Percentiles rank a stretch among this genome's conserved stretches.
These are phyloP conservation scores for Pituophis catenifer DNA, from an alignment of 2,113 vertebrate species.

Conservation along the genomic window DNA sequence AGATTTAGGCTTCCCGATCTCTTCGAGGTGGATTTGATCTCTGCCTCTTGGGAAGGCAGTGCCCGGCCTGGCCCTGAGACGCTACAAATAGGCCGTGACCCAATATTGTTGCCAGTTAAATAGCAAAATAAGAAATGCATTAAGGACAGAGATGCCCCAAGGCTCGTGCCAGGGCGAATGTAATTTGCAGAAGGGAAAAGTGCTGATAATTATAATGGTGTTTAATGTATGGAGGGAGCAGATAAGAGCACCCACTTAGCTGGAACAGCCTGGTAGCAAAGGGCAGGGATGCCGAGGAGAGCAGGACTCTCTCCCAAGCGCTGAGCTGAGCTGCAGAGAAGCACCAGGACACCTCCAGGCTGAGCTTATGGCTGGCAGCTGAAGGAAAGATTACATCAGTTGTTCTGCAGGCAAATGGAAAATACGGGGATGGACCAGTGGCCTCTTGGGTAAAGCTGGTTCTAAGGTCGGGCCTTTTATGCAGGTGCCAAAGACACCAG, in stretches of 20 bases:
- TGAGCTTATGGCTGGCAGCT: background rate
- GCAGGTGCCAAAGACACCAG: background rate
- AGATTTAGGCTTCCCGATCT: background rate
- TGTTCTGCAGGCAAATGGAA: background rate
- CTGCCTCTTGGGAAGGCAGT: background rate
- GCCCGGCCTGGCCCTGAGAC: background rate
- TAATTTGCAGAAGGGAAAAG: constrained; percentile 69
- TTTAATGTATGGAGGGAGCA: constrained; percentile 76
- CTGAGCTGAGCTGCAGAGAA: background rate
- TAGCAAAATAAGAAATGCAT: constrained; percentile 65
- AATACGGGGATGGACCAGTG: background rate
- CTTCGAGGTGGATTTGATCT: background rate
- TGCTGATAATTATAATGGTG: constrained; percentile 79
- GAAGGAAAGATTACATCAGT: background rate
- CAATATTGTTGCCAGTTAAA: constrained; percentile 57
- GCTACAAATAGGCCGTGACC: constrained; percentile 47
- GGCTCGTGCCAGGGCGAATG: constrained; percentile 66
- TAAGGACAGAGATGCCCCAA: constrained; percentile 70
- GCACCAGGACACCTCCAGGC: background rate
- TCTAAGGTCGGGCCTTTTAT: background rate
- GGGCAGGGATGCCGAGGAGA: constrained; percentile 42
- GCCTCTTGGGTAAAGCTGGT: background rate
- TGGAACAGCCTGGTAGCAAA: constrained; percentile 62
- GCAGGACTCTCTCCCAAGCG: constrained; percentile 19
- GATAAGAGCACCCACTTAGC: constrained; percentile 72